phyloP scores from a whole-genome alignment of 2,888 invertebrate species.

The Mythimna loreyi region DNA sequence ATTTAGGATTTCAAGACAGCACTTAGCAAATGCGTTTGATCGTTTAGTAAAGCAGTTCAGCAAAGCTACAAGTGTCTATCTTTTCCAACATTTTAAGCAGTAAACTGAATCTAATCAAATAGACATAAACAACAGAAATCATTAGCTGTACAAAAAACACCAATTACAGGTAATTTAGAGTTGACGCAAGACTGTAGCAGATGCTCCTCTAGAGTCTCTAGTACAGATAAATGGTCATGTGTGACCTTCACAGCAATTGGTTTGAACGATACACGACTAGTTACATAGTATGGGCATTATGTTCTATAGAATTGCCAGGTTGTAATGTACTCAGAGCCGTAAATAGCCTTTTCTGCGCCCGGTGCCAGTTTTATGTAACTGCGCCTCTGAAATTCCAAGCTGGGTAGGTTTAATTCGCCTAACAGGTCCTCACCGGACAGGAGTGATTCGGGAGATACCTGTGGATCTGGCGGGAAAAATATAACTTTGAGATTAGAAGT shows the following conservation, averaged over 20 bases:
- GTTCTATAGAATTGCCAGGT: conserved; percentile 12
- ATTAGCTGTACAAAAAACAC: conserved; percentile 39
- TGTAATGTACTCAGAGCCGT: not conserved
- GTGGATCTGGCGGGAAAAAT: too few relatives aligned
- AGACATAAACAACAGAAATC: conserved; percentile 11
- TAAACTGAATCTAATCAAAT: conserved; percentile 27
- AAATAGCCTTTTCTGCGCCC: too few relatives aligned
- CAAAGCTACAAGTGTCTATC: not conserved
- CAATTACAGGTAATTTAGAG: conserved; percentile 50
- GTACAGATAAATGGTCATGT: conserved; percentile 46
- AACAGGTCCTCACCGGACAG: too few relatives aligned
- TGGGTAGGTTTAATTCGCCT: too few relatives aligned
- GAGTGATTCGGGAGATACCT: too few relatives aligned
- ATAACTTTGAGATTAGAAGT: too few relatives aligned
- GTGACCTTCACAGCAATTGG: conserved; percentile 57
- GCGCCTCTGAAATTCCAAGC: too few relatives aligned
- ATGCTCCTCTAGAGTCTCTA: conserved; percentile 30
- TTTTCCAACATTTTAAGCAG: not conserved
- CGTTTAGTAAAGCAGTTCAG: not conserved
- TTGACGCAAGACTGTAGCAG: conserved; percentile 35
- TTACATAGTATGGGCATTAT: not conserved
- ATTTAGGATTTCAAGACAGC: too few relatives aligned
- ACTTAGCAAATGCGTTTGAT: too few relatives aligned
- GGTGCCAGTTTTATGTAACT: too few relatives aligned
- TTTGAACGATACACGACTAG: conserved; percentile 22